Evolutionary conservation across 2,113 vertebrate species (phyloP), one percentile per base, ranked within the genome.

Genomic region (Geococcyx californianus): DNA sequence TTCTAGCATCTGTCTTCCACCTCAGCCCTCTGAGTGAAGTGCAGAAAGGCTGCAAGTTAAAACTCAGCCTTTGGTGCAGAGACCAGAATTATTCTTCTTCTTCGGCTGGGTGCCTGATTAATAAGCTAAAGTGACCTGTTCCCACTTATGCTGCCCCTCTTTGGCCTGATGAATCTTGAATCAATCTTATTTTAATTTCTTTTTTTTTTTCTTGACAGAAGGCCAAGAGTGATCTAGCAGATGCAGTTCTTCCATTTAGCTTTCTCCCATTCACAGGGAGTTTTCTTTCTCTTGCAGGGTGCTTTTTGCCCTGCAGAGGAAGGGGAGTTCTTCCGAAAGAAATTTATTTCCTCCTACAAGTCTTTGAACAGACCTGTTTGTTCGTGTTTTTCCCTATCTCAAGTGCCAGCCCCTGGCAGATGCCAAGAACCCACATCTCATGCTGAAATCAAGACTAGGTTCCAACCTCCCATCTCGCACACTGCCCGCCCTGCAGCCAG

Each of bases 311-410:
- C 75, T 78, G 68, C 13, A 3, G 73, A 92, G 68, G 79, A 91
- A 92, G 80, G 67, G 24, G 47, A 94, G 28, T 54, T 84, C 52
- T 95, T 96, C 94, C 93, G 95, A 94, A 87, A 79, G 81, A 93
- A 93, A 94, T 89, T 90, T 9, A 78, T 82, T 91, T 87, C 94
- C 89, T 94, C 92, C 93, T 66, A 93, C 93, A 67, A 40, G 89
- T 73, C 94, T 94, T 67, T 92, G 90, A 96, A 90, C 76, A 96
- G 83, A 94, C 64, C 90, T 92, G 80, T 90, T 94, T 96, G 88
- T 93, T 97, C 83, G 2, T 66, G 85, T 85, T 76, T 64, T 68
- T 51, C 82, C 75, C 63, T 72, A 52, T 36, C 47, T 51, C 1
- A 4, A 86, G 64, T 56, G 88, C 88, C 88, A 96, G 44, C 49